Conservation (phyloP, 2,888 invertebrate genomes). For the Eupithecia subumbrata region DNA sequence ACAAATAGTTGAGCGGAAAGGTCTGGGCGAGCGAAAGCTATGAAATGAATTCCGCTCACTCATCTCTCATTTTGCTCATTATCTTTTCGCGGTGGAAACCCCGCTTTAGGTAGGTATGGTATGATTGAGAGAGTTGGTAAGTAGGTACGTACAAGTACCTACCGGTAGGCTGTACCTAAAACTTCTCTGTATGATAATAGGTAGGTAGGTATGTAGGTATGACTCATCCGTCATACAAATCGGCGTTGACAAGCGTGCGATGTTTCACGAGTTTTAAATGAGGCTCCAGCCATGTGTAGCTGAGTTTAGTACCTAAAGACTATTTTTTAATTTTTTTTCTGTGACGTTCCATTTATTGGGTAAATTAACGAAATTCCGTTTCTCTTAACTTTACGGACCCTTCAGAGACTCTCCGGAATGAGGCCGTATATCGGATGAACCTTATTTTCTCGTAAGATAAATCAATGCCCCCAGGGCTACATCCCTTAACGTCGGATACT, state of each 20-base stretch:
- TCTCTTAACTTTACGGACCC: slow-evolving; percentile 14
- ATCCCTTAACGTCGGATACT: slow-evolving; percentile 30
- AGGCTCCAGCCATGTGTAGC: too few relatives aligned
- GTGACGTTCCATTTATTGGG: background rate
- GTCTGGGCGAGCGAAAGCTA: too few relatives aligned
- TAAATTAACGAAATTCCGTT: slow-evolving; percentile 8
- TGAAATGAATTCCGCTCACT: too few relatives aligned
- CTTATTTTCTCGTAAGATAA: slow-evolving; percentile 29
- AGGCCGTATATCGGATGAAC: slow-evolving; percentile 20
- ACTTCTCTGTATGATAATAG: too few relatives aligned
- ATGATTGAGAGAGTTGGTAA: background rate
- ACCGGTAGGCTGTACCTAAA: background rate
- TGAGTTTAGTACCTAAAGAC: too few relatives aligned
- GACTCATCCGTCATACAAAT: background rate
- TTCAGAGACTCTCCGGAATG: slow-evolving; percentile 18
- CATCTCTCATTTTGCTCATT: too few relatives aligned
- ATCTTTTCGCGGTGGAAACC: too few relatives aligned
- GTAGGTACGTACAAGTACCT: background rate
- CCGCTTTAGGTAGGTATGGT: too few relatives aligned
- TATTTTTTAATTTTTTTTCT: background rate
- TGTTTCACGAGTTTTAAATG: too few relatives aligned
- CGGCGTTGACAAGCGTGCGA: background rate
- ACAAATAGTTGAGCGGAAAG: too few relatives aligned
- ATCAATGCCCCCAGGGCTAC: slow-evolving; percentile 31
- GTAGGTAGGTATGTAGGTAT: too few relatives aligned